Percentiles rank a stretch among this genome's conserved stretches.
Evolutionary conservation across 1,140 invertebrate species (phyloP).

Genomic region (Aethina tumida): DNA sequence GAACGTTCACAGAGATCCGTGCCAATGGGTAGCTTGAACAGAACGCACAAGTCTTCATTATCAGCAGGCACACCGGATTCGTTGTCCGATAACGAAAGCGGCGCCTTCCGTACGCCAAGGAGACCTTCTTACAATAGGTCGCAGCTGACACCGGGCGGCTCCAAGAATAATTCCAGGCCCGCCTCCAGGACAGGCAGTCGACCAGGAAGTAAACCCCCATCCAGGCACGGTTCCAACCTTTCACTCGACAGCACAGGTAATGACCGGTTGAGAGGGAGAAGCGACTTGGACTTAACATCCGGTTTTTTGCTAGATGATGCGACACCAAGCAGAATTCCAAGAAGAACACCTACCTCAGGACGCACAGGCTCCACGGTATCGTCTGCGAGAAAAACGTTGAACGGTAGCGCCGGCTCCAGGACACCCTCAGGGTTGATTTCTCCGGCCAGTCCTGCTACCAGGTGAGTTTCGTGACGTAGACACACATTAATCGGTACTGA

Average conservation of each 20-base stretch:
- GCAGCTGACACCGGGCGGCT: constrained; percentile 54
- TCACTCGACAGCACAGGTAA: constrained; percentile 81
- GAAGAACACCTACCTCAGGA: constrained; percentile 44
- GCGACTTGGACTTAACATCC: too few relatives aligned
- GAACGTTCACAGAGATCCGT: constrained; percentile 78
- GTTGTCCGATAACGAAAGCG: constrained; percentile 75
- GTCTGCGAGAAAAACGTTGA: constrained; percentile 37
- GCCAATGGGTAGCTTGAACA: constrained; percentile 46
- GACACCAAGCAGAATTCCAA: constrained; percentile 64
- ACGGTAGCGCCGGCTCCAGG: constrained; percentile 44
- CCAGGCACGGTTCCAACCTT: constrained; percentile 84
- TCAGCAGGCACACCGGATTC: constrained; percentile 77
- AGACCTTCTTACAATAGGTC: constrained; percentile 49
- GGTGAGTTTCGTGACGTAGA: too few relatives aligned
- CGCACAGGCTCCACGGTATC: constrained; percentile 44
- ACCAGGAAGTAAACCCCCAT: constrained; percentile 78
- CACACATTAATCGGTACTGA: too few relatives aligned
- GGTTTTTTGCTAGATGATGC: constrained; percentile 46
- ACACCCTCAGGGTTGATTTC: constrained; percentile 65
- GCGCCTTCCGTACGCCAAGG: constrained; percentile 50
- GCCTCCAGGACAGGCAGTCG: constrained; percentile 72
- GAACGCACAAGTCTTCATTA: constrained; percentile 58
- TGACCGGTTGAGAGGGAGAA: neutral
- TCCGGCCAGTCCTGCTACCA: constrained; percentile 51
- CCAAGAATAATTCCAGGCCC: constrained; percentile 58